Percentiles rank a stretch among this genome's conserved stretches.
phyloP scores from a whole-genome alignment of 2,113 vertebrate genomes.

The Prinia subflava region DNA sequence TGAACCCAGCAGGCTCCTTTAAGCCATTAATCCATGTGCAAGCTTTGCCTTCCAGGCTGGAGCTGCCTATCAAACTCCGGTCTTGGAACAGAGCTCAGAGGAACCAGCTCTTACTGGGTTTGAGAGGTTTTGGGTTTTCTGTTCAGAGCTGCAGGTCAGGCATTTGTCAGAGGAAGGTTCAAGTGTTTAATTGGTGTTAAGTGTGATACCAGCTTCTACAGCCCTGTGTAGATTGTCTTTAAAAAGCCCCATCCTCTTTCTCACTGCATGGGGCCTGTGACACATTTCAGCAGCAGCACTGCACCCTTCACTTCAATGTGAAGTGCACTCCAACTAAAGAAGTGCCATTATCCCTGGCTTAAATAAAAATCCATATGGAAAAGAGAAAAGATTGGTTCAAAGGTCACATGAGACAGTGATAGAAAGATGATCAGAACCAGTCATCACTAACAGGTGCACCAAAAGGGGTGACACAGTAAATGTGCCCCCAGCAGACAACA shows the following conservation, averaged over 20 bases:
- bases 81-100: fast-evolving
- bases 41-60: background rate
- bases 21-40: background rate
- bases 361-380: background rate
- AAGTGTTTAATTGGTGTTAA: background rate
- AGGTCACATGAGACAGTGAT: background rate
- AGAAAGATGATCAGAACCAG: background rate
- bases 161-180: background rate
- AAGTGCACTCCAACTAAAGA: background rate
- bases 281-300: background rate
- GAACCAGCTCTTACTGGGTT: background rate
- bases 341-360: background rate
- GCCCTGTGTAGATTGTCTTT: background rate
- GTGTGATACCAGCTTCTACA: background rate
- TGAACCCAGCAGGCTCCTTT: background rate
- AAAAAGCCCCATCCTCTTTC: background rate
- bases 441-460: background rate
- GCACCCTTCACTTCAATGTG: background rate
- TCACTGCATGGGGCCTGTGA: background rate
- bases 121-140: background rate
- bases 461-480: background rate
- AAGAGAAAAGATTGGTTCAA: background rate
- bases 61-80: fast-evolving
- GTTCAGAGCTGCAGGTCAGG: background rate
- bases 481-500: background rate